These are phyloP conservation scores for Rotaria sp. DNA, from an alignment of 2,888 invertebrate species.

Conservation along the genomic window DNA sequence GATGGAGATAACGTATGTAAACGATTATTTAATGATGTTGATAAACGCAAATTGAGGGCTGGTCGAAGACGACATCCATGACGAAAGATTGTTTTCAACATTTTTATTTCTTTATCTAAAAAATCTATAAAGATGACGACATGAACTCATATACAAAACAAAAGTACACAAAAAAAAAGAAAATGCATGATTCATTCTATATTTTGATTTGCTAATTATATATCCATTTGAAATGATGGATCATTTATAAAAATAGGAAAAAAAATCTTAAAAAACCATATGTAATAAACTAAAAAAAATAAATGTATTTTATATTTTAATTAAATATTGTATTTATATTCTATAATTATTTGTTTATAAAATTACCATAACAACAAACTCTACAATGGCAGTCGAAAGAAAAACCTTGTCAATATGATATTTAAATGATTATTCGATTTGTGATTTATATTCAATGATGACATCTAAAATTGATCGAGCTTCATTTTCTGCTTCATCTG, in stretches of 20 bases:
- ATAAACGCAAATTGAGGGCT: background rate
- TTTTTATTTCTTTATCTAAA: background rate
- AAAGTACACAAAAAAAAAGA: background rate
- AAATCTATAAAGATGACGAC: background rate
- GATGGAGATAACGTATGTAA: background rate
- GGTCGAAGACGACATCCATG: background rate
- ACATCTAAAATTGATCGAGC: background rate
- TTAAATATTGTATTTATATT: background rate
- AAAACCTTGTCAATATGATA: background rate
- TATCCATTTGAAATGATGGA: background rate
- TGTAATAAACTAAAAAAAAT: background rate
- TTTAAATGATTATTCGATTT: background rate
- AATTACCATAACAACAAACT: background rate
- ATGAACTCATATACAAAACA: background rate
- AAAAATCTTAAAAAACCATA: background rate
- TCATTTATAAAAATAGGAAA: background rate
- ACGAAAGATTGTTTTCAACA: background rate
- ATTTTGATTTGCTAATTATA: background rate
- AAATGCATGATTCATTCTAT: background rate
- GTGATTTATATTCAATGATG: background rate
- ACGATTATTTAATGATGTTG: background rate
- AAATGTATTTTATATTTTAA: background rate
- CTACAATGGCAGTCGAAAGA: background rate
- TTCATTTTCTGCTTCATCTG: background rate
- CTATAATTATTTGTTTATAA: background rate